These are phyloP conservation scores for Thomomys bottae DNA, from an alignment of 2,113 vertebrate species.

Conservation along the genomic window DNA sequence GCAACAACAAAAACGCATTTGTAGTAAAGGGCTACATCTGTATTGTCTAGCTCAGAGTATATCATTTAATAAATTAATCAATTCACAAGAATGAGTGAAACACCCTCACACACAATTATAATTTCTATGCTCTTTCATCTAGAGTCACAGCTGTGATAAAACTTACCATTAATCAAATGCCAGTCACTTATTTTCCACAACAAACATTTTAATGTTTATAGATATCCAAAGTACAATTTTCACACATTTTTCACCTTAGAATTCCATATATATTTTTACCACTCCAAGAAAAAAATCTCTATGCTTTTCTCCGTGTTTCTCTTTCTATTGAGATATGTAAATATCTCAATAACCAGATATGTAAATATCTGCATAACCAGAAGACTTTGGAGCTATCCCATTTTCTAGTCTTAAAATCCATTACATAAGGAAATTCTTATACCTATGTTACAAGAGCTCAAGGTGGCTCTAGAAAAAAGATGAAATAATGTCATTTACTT, in stretches of 20 bases:
- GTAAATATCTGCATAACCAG: conserved; percentile 15
- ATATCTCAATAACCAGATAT: neutral
- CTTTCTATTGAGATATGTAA: neutral
- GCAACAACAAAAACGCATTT: conserved; percentile 7
- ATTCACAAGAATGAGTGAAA: conserved; percentile 47
- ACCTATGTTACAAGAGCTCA: conserved; percentile 14
- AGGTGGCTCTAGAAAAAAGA: neutral
- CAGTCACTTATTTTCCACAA: conserved; percentile 39
- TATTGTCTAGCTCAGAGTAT: neutral
- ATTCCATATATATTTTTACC: conserved; percentile 38
- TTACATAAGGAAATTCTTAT: conserved; percentile 27
- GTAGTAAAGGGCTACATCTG: neutral
- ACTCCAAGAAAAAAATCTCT: neutral
- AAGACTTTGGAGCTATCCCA: conserved; percentile 1
- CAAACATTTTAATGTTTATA: conserved; percentile 49
- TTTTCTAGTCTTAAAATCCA: conserved; percentile 41
- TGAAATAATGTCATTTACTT: conserved; percentile 46
- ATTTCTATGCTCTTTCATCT: conserved; percentile 13
- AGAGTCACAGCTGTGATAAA: neutral
- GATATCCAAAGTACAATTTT: conserved; percentile 38
- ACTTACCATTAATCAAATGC: conserved; percentile 30
- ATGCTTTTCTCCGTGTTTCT: neutral
- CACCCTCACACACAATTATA: neutral
- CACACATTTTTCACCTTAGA: conserved; percentile 34
- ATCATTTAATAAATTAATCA: conserved; percentile 51